Evolutionary conservation across 2,797 vertebrate species (phyloP).

Genomic region (Xenops minutus): DNA sequence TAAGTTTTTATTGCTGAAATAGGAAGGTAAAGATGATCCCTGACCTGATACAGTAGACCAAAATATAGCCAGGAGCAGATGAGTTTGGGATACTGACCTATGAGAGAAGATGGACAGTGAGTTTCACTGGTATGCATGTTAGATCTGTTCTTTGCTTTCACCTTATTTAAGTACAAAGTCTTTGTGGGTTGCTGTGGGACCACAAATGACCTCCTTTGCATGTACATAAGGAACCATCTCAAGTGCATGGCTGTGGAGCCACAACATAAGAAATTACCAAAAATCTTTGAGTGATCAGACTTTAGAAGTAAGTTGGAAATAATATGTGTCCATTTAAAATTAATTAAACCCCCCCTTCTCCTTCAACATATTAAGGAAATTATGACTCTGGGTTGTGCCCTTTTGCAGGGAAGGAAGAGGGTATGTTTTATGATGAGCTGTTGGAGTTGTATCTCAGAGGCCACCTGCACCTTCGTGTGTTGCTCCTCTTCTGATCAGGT

Average conservation of each 20-base stretch:
- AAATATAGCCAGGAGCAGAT: neutral
- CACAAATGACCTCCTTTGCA: neutral
- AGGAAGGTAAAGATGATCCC: neutral
- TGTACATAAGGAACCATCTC: neutral
- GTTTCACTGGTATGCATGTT: neutral
- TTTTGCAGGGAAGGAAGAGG: neutral
- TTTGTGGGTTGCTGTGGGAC: neutral
- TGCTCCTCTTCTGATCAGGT: neutral
- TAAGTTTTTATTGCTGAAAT: neutral
- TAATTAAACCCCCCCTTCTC: fast-evolving
- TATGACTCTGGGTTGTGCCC: neutral
- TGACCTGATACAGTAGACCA: neutral
- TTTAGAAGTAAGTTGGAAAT: neutral
- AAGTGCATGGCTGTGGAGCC: neutral
- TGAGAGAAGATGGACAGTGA: neutral
- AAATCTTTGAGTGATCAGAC: neutral
- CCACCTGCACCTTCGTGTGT: neutral
- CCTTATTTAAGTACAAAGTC: neutral
- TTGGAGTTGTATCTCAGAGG: neutral
- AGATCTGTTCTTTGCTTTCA: neutral
- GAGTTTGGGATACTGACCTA: neutral
- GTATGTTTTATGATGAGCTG: neutral
- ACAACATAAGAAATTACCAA: neutral
- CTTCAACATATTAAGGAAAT: neutral
- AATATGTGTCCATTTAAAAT: neutral